phyloP scores from a whole-genome alignment of 2,113 vertebrate genomes.

The Acinonyx jubatus region DNA sequence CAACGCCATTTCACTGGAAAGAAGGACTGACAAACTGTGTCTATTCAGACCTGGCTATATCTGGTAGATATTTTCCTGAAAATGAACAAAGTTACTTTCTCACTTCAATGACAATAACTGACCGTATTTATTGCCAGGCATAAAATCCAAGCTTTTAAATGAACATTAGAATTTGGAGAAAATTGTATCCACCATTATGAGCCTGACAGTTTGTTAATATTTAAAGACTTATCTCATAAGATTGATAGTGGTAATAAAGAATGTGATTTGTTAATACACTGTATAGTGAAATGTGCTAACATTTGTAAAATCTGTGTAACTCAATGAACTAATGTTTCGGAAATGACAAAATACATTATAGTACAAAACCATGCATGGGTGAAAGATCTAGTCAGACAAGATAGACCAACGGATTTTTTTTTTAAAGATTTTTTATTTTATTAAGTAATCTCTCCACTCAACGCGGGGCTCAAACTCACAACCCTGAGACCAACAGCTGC shows the following conservation, averaged over 20 bases:
- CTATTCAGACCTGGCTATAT: not conserved
- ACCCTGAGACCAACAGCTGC: too few relatives aligned
- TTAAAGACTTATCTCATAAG: constrained; percentile 28
- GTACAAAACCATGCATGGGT: not conserved
- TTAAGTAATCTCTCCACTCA: not conserved
- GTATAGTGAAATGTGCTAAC: not conserved
- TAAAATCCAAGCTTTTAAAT: constrained; percentile 49
- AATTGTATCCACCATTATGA: not conserved
- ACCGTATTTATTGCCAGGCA: constrained; percentile 30
- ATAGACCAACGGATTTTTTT: not conserved
- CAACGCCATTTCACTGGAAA: not conserved
- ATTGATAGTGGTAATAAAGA: not conserved
- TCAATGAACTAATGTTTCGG: not conserved
- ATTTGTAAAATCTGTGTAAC: not conserved
- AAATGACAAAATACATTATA: not conserved
- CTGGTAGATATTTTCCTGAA: constrained; percentile 29
- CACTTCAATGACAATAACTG: constrained; percentile 24
- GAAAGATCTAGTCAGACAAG: not conserved
- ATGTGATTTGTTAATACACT: not conserved
- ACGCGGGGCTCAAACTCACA: not conserved
- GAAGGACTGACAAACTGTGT: constrained; percentile 7
- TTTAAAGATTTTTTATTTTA: too few relatives aligned
- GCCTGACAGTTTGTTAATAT: not conserved
- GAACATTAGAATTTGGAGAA: constrained; percentile 32
- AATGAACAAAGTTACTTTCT: constrained; percentile 58